A percentile compares a stretch with the other conserved stretches of the same genome.
phyloP scores from a whole-genome alignment of 2,797 vertebrate species.

The Astyanax mexicanus region DNA sequence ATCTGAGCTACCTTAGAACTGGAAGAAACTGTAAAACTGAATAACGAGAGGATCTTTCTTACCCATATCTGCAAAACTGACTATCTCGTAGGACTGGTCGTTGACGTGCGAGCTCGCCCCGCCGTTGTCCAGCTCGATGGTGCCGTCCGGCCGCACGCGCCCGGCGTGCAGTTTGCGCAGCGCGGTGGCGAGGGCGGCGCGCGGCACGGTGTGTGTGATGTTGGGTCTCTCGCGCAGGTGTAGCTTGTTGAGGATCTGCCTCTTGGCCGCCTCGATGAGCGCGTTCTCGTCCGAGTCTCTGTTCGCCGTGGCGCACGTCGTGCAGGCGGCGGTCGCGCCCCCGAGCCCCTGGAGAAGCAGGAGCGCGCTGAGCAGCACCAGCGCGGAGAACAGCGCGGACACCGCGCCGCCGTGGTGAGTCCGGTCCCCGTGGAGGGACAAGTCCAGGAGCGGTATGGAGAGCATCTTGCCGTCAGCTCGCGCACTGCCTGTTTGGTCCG shows the following conservation, averaged over 20 bases:
- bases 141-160: slow-evolving; percentile 73
- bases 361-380: slow-evolving; percentile 67
- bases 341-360: slow-evolving; percentile 47
- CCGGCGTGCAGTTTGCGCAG: slow-evolving; percentile 87
- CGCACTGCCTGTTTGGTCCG: no score
- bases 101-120: slow-evolving; percentile 48
- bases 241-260: slow-evolving; percentile 89
- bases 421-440: not conserved
- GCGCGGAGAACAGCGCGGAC: slow-evolving; percentile 48
- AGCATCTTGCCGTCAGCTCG: slow-evolving; percentile 17
- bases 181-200: slow-evolving; percentile 84
- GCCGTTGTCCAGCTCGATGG: slow-evolving; percentile 71
- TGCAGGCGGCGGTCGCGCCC: slow-evolving; percentile 71
- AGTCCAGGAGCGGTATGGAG: not conserved
- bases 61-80: slow-evolving; percentile 90
- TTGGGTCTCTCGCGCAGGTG: slow-evolving; percentile 89
- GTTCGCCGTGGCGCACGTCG: slow-evolving; percentile 80
- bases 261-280: slow-evolving; percentile 88
- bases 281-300: slow-evolving; percentile 77
- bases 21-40: no score
- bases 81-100: slow-evolving; percentile 87
- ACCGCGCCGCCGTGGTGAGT: not conserved
- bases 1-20: no score
- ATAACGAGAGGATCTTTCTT: no score
- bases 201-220: slow-evolving; percentile 83